Conservation (phyloP, 2,113 vertebrate genomes). For the Nannospalax galili region DNA sequence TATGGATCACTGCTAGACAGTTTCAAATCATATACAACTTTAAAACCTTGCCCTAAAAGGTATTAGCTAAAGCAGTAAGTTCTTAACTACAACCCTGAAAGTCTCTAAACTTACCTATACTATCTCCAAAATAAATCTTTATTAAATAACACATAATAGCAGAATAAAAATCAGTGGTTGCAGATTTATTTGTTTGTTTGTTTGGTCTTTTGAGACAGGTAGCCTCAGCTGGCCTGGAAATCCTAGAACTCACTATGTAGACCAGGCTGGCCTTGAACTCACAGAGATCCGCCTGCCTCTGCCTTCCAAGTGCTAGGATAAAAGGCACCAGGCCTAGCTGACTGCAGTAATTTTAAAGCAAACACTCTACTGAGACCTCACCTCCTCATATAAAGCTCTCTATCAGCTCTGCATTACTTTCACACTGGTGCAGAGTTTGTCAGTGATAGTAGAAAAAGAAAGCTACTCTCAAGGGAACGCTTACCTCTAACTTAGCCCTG, state of each 20-base stretch:
- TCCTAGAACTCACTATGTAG: no score
- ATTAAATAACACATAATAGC: background rate
- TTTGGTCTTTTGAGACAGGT: no score
- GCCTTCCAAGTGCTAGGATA: no score
- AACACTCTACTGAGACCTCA: background rate
- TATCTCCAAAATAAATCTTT: background rate
- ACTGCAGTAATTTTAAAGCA: background rate
- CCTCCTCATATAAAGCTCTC: background rate
- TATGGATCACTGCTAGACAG: background rate
- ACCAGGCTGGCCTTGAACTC: no score
- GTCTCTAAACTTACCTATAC: background rate
- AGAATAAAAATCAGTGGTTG: constrained; percentile 12
- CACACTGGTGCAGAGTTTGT: no score
- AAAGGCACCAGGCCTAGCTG: no score
- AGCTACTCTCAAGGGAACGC: background rate
- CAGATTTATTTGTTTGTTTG: no score
- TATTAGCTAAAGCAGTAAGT: background rate
- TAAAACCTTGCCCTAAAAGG: background rate
- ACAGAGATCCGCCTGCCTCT: no score
- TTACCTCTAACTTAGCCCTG: background rate
- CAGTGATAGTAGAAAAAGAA: background rate
- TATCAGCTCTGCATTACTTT: background rate
- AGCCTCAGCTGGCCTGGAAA: no score
- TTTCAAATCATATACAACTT: background rate
- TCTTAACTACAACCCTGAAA: background rate